A percentile compares a stretch with the other conserved stretches of the same genome.
Conservation (phyloP, 2,113 vertebrate genomes). For the Amphilophus citrinellus region DNA sequence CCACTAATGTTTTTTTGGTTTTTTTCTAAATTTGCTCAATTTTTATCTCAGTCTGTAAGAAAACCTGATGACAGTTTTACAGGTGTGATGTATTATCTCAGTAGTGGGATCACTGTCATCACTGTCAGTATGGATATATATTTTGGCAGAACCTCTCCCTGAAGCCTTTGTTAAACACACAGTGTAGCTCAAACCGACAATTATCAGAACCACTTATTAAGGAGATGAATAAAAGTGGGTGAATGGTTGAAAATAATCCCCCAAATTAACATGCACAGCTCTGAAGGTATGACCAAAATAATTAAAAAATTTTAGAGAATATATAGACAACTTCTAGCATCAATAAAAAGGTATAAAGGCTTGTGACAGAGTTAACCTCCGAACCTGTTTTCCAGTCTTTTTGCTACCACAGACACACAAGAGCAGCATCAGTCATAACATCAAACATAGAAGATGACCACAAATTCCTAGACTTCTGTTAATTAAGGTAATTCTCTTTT, state of each 20-base stretch:
- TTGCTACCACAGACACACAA: not conserved
- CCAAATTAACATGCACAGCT: not conserved
- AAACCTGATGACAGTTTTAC: not conserved
- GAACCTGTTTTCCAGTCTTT: not conserved
- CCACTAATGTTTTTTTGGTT: not conserved
- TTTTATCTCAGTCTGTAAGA: not conserved
- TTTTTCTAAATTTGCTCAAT: not conserved
- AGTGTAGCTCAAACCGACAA: not conserved
- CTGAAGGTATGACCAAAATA: not conserved
- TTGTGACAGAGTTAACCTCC: not conserved
- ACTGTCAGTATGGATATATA: not conserved
- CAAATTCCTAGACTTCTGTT: not conserved
- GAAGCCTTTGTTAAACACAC: conserved; percentile 9
- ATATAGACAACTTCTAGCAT: not conserved
- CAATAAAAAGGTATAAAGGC: not conserved
- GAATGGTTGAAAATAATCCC: not conserved
- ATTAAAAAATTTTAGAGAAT: not conserved
- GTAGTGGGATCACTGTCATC: not conserved
- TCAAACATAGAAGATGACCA: not conserved
- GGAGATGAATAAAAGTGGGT: not conserved
- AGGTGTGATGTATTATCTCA: not conserved
- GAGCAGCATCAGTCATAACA: not conserved
- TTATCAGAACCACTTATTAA: conserved; percentile 29
- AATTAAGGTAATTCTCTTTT: conserved; percentile 6
- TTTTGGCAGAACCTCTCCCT: not conserved